phyloP scores from a whole-genome alignment of 2,113 vertebrate species.

The Crotalus tigris region DNA sequence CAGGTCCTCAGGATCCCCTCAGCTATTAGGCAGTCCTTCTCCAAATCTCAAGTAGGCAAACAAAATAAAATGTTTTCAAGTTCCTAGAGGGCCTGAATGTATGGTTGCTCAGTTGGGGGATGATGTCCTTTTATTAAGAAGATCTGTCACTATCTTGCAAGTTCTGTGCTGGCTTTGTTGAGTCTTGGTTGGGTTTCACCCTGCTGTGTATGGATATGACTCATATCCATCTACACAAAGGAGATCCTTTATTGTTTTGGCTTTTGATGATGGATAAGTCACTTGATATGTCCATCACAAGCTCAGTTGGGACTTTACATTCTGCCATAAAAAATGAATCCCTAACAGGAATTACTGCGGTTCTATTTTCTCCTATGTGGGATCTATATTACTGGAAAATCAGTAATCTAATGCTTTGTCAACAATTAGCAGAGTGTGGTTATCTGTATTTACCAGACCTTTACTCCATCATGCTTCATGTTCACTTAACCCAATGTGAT shows the following conservation, averaged over 20 bases:
- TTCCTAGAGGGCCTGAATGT: not conserved
- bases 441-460: constrained; percentile 2
- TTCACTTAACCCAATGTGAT: not conserved
- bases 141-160: not conserved
- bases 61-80: not conserved
- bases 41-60: not conserved
- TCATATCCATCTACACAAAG: not conserved
- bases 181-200: not conserved
- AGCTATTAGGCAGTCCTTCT: not conserved
- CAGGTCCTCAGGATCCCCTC: not conserved
- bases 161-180: not conserved
- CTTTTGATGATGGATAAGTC: not conserved
- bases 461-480: not conserved
- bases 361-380: not conserved
- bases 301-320: not conserved
- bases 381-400: not conserved
- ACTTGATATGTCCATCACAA: not conserved
- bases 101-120: not conserved
- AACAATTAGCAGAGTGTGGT: constrained; percentile 10
- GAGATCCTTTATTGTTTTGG: not conserved
- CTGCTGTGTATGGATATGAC: not conserved
- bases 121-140: not conserved
- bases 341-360: not conserved
- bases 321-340: not conserved
- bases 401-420: not conserved